Percentiles rank a stretch among this genome's conserved stretches.
Evolutionary conservation across 92 coral and sea anemone genomes (phyloP).

Genomic region (Porites lobata): DNA sequence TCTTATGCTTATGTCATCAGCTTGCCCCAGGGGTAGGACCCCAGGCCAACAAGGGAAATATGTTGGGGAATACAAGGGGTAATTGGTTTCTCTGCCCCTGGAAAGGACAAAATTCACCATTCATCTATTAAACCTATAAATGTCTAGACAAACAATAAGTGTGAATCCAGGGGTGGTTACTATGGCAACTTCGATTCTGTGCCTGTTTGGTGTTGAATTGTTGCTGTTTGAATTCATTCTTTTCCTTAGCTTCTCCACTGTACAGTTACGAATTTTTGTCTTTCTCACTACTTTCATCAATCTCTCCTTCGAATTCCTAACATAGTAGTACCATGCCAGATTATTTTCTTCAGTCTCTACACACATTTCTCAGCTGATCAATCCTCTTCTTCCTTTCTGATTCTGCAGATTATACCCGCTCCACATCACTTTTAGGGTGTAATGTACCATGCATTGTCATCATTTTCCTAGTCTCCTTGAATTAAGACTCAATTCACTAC

Average conservation of each 20-base stretch:
- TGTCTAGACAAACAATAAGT: too few species aligned
- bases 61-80: too few species aligned
- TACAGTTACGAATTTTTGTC: slow-evolving; percentile 14
- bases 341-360: not conserved
- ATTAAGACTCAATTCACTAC: too few species aligned
- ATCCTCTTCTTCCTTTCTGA: slow-evolving; percentile 26
- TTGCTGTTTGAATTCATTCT: slow-evolving; percentile 4
- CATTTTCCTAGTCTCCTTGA: slow-evolving; percentile 14
- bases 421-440: slow-evolving; percentile 37
- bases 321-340: not conserved
- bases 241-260: not conserved
- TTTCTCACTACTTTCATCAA: slow-evolving; percentile 17
- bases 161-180: too few species aligned
- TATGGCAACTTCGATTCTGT: too few species aligned
- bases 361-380: slow-evolving; percentile 28
- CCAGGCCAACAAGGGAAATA: too few species aligned
- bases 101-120: too few species aligned
- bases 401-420: slow-evolving; percentile 13
- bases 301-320: slow-evolving; percentile 6
- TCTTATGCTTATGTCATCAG: too few species aligned
- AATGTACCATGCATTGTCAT: slow-evolving; percentile 25
- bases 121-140: too few species aligned
- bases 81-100: too few species aligned
- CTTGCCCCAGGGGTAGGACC: too few species aligned
- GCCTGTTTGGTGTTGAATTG: too few species aligned